phyloP scores from a whole-genome alignment of 2,888 invertebrate species.

The Micropterix aruncella region DNA sequence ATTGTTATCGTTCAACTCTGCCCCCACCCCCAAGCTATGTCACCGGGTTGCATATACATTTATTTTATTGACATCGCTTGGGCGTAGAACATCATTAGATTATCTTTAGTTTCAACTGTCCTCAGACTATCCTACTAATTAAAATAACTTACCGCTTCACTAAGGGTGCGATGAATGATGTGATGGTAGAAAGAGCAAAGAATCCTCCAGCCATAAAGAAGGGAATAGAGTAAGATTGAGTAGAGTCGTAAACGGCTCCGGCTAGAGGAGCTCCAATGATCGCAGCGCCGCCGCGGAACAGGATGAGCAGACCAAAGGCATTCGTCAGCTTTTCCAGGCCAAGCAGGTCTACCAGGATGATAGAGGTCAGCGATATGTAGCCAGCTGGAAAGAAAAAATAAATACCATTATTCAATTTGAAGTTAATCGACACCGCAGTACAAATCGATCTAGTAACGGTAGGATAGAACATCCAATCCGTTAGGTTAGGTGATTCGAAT shows the following conservation, averaged over 20 bases:
- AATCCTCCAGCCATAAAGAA: conserved; percentile 88
- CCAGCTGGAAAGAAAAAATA: conserved; percentile 51
- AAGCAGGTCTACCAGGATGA: conserved; percentile 90
- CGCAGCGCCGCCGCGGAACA: conserved; percentile 91
- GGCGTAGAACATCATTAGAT: no score
- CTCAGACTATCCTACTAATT: no score
- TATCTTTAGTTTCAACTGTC: no score
- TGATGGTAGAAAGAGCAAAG: conserved; percentile 70
- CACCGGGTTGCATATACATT: no score
- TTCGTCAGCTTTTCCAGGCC: conserved; percentile 93
- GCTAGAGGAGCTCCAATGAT: conserved; percentile 74
- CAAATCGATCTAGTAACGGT: no score
- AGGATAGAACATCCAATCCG: no score
- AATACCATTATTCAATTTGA: not conserved
- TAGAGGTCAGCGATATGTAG: conserved; percentile 94
- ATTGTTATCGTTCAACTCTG: no score
- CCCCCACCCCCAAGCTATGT: no score
- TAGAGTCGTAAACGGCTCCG: conserved; percentile 83
- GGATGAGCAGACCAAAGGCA: conserved; percentile 89
- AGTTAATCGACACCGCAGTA: no score
- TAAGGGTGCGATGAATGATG: conserved; percentile 71
- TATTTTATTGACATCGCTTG: no score
- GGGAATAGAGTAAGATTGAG: conserved; percentile 71
- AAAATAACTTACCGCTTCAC: conserved; percentile 21
- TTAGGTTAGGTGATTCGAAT: no score